Base-by-base conservation (phyloP, 2,113 vertebrate species). In the Balaeniceps rex region DNA sequence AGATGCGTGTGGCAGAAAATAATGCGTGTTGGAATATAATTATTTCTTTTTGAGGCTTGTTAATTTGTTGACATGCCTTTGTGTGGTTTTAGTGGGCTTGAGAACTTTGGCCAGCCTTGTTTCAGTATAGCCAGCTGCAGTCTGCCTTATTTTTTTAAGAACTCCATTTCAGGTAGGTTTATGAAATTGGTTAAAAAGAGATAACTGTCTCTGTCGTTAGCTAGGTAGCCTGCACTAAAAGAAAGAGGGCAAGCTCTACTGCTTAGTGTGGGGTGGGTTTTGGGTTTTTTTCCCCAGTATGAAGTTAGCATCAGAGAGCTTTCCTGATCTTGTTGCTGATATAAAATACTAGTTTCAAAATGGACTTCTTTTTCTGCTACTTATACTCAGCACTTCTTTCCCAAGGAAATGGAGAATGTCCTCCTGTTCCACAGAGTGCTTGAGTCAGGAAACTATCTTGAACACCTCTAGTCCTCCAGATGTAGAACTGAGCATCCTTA, bases 261-360 rank as follows among this genome's bases (percentile, higher is more conserved):
- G 51, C 11, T 29, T 60, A 14, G 16, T 51, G 22, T 13, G 15
- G 0, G 2, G 2, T 18, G 3, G 5, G 4, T 36, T 25, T 21
- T 46, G 49, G 24, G 19, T 13, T 34, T 23, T 23, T 21, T 22
- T 12, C 12, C 44, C 44, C 23, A 18, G 14, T 58, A 13, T 25
- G 23, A 82, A 44, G 17, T 36, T 57, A 15, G n/a, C 21, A 49
- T 15, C 14, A 21, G 33, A 84, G 49, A 57, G 14, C 42, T 75
- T 84, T 74, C 23, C 44, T 79, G 9, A 14, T 79, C 7, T 66
- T 55, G 24, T 61, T 74, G 46, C 40, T 40, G 28, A 29, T 66
- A 16, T 93, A 82, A 87, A 89, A 60, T 63, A 19, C 13, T 65
- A 11, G 14, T 89, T 95, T 77, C 12, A 52, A 55, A 77, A 49